Evolutionary conservation across 1,140 invertebrate genomes (phyloP).

Genomic region (Teleopsis dalmanni): DNA sequence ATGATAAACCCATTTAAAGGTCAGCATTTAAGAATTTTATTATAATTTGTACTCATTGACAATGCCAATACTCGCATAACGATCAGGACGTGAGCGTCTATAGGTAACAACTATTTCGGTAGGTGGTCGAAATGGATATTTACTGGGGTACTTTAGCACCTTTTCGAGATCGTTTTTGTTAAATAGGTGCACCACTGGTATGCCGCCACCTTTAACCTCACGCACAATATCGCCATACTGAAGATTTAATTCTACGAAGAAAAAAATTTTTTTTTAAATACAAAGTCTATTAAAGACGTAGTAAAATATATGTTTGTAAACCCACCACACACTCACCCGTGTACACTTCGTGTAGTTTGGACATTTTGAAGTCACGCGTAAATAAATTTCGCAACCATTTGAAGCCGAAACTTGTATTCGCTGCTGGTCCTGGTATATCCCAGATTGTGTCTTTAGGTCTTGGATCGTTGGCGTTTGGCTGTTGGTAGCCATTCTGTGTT

Average conservation of each 20-base stretch:
- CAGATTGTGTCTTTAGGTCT: constrained; percentile 21
- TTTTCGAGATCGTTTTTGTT: constrained; percentile 68
- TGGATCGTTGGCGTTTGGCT: too few relatives aligned
- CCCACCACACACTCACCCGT: constrained; percentile 51
- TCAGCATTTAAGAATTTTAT: too few relatives aligned
- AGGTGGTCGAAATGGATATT: constrained; percentile 71
- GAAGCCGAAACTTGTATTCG: constrained; percentile 70
- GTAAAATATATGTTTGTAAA: background rate
- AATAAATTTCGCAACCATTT: constrained; percentile 62
- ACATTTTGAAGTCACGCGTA: constrained; percentile 62
- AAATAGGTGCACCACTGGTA: constrained; percentile 68
- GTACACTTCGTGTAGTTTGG: constrained; percentile 72
- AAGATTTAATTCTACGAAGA: constrained; percentile 53
- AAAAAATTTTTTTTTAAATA: background rate
- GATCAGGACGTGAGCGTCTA: constrained; percentile 62
- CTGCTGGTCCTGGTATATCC: constrained; percentile 64
- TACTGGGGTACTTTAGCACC: constrained; percentile 61
- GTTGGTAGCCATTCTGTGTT: too few relatives aligned
- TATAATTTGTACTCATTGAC: constrained; percentile 65
- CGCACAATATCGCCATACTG: constrained; percentile 69
- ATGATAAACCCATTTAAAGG: background rate
- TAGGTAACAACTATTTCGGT: constrained; percentile 75
- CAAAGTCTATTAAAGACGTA: background rate
- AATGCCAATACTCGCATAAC: constrained; percentile 70
- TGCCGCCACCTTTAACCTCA: constrained; percentile 68